Conservation (phyloP, 1,140 invertebrate species). For the Hyles euphorbiae region DNA sequence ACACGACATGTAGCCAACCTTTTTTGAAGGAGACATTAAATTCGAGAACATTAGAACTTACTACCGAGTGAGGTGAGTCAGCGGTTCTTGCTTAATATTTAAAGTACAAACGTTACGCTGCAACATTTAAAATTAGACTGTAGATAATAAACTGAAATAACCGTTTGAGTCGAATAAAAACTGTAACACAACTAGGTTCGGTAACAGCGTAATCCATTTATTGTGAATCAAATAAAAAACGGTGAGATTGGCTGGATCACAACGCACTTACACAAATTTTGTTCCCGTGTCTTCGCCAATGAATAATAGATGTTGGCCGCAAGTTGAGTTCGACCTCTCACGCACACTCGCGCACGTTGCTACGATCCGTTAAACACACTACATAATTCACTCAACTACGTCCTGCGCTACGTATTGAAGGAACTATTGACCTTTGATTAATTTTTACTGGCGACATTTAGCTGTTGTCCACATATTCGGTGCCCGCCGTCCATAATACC, state of each 20-base stretch:
- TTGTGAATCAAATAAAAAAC: slow-evolving; percentile 66
- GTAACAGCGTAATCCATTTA: slow-evolving; percentile 66
- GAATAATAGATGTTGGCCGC: slow-evolving; percentile 64
- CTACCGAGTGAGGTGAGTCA: too few relatives aligned
- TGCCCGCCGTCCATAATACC: too few relatives aligned
- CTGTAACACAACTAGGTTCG: slow-evolving; percentile 51
- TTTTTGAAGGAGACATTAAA: too few relatives aligned
- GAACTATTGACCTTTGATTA: slow-evolving; percentile 17
- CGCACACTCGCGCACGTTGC: slow-evolving; percentile 16
- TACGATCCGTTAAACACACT: slow-evolving; percentile 17
- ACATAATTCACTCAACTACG: slow-evolving; percentile 14
- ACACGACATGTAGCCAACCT: too few relatives aligned
- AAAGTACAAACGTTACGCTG: background rate
- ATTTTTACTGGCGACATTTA: slow-evolving; percentile 10
- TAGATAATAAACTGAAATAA: too few relatives aligned
- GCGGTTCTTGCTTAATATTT: background rate
- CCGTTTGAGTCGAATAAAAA: slow-evolving; percentile 28
- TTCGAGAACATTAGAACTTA: too few relatives aligned
- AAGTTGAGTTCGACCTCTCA: slow-evolving; percentile 33
- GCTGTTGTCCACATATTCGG: background rate
- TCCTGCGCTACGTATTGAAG: slow-evolving; percentile 8
- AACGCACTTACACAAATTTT: slow-evolving; percentile 72
- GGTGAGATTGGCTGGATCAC: slow-evolving; percentile 65
- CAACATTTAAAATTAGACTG: background rate
- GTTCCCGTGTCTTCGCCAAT: slow-evolving; percentile 63